Percentiles rank a stretch among this genome's conserved stretches.
Conservation (phyloP, 2,797 vertebrate species). For the Alexandromys oeconomus region DNA sequence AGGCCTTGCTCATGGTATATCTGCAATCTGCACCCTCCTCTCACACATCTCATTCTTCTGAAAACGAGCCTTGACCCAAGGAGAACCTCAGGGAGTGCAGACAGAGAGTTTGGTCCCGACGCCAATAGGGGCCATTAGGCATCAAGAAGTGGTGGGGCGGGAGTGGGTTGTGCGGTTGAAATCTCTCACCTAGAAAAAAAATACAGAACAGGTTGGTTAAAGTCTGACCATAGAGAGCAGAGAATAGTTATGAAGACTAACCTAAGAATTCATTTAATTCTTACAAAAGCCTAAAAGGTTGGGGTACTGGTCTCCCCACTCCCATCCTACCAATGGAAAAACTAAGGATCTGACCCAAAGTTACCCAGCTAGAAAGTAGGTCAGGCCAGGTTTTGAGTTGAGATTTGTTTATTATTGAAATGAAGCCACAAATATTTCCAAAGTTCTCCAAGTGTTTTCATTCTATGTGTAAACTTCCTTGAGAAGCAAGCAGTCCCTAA, state of each 20-base stretch:
- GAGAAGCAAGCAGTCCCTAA: neutral
- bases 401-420: conserved; percentile 25
- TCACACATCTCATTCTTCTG: neutral
- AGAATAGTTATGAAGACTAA: neutral
- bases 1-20: neutral
- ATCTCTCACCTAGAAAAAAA: neutral
- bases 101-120: neutral
- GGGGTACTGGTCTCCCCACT: neutral
- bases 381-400: neutral
- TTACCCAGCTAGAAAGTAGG: neutral
- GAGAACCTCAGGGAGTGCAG: neutral
- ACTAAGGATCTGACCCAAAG: neutral
- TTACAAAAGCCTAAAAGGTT: neutral
- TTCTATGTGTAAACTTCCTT: neutral
- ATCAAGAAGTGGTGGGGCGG: neutral
- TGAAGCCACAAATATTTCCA: neutral
- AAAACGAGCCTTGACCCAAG: neutral
- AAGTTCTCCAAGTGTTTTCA: neutral
- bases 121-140: neutral
- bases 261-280: neutral
- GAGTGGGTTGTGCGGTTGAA: neutral
- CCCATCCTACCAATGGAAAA: neutral
- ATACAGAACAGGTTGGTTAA: neutral
- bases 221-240: neutral
- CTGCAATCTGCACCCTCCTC: neutral